Evolutionary conservation across 2,797 vertebrate species (phyloP).

Genomic region (Danionella dracula): DNA sequence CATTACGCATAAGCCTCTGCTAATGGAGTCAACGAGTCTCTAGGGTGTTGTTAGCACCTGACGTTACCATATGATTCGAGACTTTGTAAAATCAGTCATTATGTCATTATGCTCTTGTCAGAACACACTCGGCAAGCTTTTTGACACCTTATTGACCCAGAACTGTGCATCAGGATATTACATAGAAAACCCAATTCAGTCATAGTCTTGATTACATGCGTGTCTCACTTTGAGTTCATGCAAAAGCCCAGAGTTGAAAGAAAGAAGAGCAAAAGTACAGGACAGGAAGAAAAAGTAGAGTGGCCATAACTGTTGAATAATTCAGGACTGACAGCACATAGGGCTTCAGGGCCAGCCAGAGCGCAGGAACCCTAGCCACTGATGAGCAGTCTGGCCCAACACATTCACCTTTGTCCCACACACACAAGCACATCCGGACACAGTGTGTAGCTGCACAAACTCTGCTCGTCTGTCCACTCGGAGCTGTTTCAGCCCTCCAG

Average conservation of each 20-base stretch:
- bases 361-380: constrained; percentile 8
- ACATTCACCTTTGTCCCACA: constrained; percentile 14
- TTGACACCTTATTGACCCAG: neutral
- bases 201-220: neutral
- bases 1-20: constrained; percentile 20
- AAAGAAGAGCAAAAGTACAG: constrained; percentile 8
- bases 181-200: constrained; percentile 13
- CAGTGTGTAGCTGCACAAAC: neutral
- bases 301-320: constrained; percentile 45
- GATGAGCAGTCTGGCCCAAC: constrained; percentile 10
- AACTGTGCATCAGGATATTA: neutral
- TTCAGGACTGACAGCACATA: constrained; percentile 30
- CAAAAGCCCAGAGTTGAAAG: neutral
- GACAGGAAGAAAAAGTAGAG: constrained; percentile 28
- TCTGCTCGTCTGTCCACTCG: constrained; percentile 2
- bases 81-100: constrained; percentile 23
- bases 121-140: neutral
- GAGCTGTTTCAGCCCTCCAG: neutral
- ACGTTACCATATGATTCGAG: constrained; percentile 16
- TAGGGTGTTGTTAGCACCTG: constrained; percentile 26
- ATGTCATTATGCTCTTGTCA: neutral
- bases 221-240: neutral
- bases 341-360: neutral
- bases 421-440: neutral
- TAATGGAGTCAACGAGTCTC: constrained; percentile 30